Evolutionary conservation across 2,888 invertebrate species (phyloP), one percentile per base, ranked within the genome.

Genomic region (Eristalis tenax): DNA sequence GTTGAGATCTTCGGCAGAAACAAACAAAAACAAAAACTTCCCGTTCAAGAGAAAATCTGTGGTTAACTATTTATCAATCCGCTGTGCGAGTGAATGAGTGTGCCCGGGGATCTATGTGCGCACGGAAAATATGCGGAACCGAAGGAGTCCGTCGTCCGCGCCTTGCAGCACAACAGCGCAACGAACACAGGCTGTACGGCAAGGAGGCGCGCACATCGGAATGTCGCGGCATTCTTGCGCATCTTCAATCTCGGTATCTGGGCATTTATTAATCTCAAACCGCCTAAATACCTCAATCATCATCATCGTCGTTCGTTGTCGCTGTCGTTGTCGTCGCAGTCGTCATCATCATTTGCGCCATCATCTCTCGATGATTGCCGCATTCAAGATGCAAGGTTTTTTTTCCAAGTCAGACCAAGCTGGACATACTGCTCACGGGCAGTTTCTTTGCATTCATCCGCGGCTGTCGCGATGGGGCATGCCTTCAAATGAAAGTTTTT

Each of bases 271-370:
- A 87, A 87, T 87, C 76, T 83, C 83, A 83, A 87, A 79, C 87
- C 87, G 71, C 87, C 87, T 87, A 87, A 87, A 87, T 87, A 87
- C 87, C 79, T 83, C 87, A 87, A 87, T 87, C 87, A 87, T 83
- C 87, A 79, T 87, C 87, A 74, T 83, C 83, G 68, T 56, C 70
- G 32, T 32, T 28, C 32, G 75, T 70, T 70, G 83, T 79, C 78
- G 77, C 77, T 76, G 68, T 83, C 56, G 59, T 73, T 18, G n/a
- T 63, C 38, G 70, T 50, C 68, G 73, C 71, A 70, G 74, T 82
- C 81, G 65, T 86, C 85, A 82, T 82, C 81, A 76, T 76, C 81
- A 81, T 80, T 78, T 83, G 70, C 68, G 82, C 76, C 77, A 82
- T 78, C 86, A 79, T 86, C 74, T 83, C 66, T 59, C 22, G 79